A percentile compares a stretch with the other conserved stretches of the same genome.
These are phyloP conservation scores for Vollenhovia emeryi DNA, from an alignment of 1,140 invertebrate genomes.

Conservation along the genomic window DNA sequence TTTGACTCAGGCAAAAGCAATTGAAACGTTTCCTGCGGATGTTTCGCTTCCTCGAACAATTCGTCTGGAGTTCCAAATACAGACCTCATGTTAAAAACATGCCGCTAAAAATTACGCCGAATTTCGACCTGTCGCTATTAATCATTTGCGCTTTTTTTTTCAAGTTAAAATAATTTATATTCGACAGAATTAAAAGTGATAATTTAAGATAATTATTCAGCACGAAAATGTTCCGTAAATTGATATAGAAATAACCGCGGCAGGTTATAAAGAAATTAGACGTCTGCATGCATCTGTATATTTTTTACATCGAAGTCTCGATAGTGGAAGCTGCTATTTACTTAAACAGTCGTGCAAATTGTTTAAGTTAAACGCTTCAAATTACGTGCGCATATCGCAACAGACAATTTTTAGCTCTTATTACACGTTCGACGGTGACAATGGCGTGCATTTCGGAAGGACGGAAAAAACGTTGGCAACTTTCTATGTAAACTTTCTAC, in stretches of 20 bases:
- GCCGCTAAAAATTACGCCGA: not conserved
- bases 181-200: not conserved
- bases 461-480: not conserved
- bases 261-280: not conserved
- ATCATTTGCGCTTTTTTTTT: not conserved
- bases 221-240: not conserved
- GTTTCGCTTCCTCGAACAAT: slow-evolving; percentile 61
- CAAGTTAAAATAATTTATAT: not conserved
- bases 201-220: not conserved
- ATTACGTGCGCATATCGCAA: not conserved
- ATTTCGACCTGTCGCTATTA: not conserved
- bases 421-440: not conserved
- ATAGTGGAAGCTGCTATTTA: not conserved
- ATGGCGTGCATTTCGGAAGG: not conserved
- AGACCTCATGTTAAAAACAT: slow-evolving; percentile 28
- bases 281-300: not conserved
- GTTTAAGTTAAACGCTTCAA: not conserved
- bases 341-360: not conserved
- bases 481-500: not conserved
- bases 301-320: not conserved
- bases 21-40: slow-evolving; percentile 66
- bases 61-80: slow-evolving; percentile 38
- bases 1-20: slow-evolving; percentile 43
- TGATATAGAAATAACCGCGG: not conserved
- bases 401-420: not conserved